phyloP scores from a whole-genome alignment of 92 coral and sea anemone species.

The Palythoa heliodiscus region DNA sequence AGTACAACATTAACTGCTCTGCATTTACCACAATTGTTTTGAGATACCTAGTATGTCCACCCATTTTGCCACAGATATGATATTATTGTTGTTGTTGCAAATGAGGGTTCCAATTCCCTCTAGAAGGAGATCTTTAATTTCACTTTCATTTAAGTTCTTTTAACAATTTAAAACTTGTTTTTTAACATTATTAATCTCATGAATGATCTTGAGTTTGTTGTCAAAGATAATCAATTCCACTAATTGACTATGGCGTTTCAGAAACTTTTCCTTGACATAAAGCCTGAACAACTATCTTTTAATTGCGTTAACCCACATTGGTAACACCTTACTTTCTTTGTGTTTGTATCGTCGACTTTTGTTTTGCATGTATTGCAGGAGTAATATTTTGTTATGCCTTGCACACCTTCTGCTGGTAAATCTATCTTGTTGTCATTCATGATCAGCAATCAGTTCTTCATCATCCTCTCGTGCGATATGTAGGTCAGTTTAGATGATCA shows the following conservation, averaged over 20 bases:
- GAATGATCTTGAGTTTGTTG: background rate
- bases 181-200: background rate
- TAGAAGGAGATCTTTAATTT: conserved; percentile 31
- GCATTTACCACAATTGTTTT: too few relatives aligned
- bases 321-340: background rate
- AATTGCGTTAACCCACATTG: background rate
- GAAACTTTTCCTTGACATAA: background rate
- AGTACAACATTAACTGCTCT: too few relatives aligned
- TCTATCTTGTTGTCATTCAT: background rate
- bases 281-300: conserved; percentile 18
- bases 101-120: conserved; percentile 16
- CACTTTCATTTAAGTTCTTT: background rate
- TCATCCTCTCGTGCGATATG: conserved; percentile 1
- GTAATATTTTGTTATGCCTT: conserved; percentile 11
- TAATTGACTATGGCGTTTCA: background rate
- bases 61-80: background rate
- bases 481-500: background rate
- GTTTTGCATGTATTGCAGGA: conserved; percentile 15
- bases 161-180: conserved; percentile 13
- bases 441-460: conserved; percentile 7
- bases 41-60: too few relatives aligned
- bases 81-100: conserved; percentile 27
- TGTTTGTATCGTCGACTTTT: background rate
- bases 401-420: conserved; percentile 21
- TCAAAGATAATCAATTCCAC: background rate